A percentile compares a stretch with the other conserved stretches of the same genome.
These are phyloP conservation scores for Temnothorax unifasciatus DNA, from an alignment of 2,888 invertebrate genomes.

Conservation along the genomic window DNA sequence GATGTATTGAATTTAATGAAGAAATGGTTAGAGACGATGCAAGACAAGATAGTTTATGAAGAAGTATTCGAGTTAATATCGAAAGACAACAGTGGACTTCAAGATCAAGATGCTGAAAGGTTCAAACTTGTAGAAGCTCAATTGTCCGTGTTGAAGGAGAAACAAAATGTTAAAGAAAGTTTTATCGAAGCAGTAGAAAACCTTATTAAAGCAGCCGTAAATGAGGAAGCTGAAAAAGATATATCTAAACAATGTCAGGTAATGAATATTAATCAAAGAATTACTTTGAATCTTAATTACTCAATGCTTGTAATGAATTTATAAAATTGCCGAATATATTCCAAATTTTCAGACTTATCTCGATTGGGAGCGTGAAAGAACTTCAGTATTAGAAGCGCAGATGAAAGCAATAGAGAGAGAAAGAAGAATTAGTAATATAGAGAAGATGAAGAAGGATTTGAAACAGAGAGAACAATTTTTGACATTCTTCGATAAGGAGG, in stretches of 20 bases:
- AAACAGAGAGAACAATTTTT: conserved; percentile 88
- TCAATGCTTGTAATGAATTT: conserved; percentile 28
- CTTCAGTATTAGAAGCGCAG: conserved; percentile 89
- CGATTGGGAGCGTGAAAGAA: conserved; percentile 88
- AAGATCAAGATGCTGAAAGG: conserved; percentile 76
- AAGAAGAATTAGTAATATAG: conserved; percentile 87
- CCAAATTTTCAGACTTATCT: conserved; percentile 86
- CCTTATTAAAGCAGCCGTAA: conserved; percentile 88
- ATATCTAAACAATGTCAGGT: conserved; percentile 88
- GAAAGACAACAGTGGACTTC: conserved; percentile 80
- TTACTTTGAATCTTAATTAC: conserved; percentile 13
- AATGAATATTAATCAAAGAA: conserved; percentile 42
- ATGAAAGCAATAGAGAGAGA: conserved; percentile 87
- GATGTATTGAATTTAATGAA: conserved; percentile 84
- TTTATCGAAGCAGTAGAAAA: conserved; percentile 87
- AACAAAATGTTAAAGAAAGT: conserved; percentile 79
- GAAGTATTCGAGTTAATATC: conserved; percentile 85
- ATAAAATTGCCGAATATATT: background rate
- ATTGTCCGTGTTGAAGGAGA: conserved; percentile 45
- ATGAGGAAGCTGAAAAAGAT: conserved; percentile 88
- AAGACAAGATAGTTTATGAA: conserved; percentile 84
- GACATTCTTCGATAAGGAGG: conserved; percentile 93
- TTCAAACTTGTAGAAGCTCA: conserved; percentile 63
- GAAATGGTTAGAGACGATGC: conserved; percentile 75
- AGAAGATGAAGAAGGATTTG: conserved; percentile 88